Evolutionary conservation across 1,140 invertebrate species (phyloP), one percentile per base, ranked within the genome.

Genomic region (Eumaeus atala): DNA sequence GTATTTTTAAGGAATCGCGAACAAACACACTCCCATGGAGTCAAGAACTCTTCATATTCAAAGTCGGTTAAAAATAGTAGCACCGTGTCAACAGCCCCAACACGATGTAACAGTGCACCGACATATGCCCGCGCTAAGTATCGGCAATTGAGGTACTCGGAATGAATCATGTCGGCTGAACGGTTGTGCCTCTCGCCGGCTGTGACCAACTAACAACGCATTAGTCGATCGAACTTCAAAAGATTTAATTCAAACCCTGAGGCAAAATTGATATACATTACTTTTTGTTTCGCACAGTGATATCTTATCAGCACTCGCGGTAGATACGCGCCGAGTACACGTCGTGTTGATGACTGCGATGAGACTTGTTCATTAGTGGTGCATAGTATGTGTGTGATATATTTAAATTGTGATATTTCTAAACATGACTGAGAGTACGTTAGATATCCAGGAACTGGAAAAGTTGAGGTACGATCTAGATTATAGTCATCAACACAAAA

Each of bases 221-320:
- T 3, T 6, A 28, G 21, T 36, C 7, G 14, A 54, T 35, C 14
- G 11, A 5, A 10, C 28, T 9, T 50, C 12, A 6, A 4, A 0
- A 17, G 9, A 34, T 40, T 40, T 40, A 11, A 40, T 14, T 28
- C 10, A 40, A 40, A 40, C 38, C 38, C 14, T 40, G n/a, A 8
- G 3, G 11, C 14, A 12, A 3, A 14, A 40, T 40, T 35, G 21
- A 3, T 28, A 6, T 28, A 8, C 2, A 34, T 50, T n/a, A n/a
- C 34, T n/a, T 35, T 69, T 71, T 74, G 59, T 66, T 72, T 74
- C 76, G 69, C 52, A 55, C 42, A 48, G 61, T 57, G 59, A 49
- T 79, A 84, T 82, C 78, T 84, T 82, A 84, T 84, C 80, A 56
- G 70, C 71, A 84, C 71, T 80, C 74, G 70, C 70, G 60, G 66